phyloP scores from a whole-genome alignment of 2,888 invertebrate species.

The Anagyrus pseudococci region DNA sequence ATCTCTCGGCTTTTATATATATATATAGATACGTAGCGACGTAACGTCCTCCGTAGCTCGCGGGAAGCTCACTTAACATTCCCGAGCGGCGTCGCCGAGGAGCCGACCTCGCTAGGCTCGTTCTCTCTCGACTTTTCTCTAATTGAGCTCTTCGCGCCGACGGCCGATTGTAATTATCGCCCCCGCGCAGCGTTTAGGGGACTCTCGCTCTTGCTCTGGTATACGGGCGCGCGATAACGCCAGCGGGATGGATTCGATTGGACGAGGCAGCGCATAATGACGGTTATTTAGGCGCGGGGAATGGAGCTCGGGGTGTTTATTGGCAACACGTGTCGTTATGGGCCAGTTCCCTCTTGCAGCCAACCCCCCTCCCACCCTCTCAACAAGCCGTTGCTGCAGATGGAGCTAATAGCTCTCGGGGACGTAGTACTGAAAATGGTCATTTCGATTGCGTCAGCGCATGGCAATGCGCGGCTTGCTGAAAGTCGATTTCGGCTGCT shows the following conservation, averaged over 20 bases:
- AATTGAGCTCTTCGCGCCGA: not conserved
- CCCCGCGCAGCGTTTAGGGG: not conserved
- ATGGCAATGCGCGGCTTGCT: too few relatives aligned
- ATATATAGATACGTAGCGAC: not conserved
- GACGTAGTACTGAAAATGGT: not conserved
- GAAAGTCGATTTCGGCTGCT: too few relatives aligned
- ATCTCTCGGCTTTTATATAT: constrained; percentile 9
- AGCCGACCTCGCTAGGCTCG: too few relatives aligned
- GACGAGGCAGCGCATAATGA: not conserved
- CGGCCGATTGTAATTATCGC: not conserved
- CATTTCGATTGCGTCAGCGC: not conserved
- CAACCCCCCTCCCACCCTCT: too few relatives aligned
- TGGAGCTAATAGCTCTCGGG: not conserved
- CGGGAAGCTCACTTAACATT: constrained; percentile 26
- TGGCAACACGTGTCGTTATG: not conserved
- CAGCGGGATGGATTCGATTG: not conserved
- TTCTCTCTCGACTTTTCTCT: too few relatives aligned
- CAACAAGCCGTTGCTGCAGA: too few relatives aligned
- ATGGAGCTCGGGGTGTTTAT: not conserved
- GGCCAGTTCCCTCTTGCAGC: too few relatives aligned
- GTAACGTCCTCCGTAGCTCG: constrained; percentile 2
- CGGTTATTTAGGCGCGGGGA: not conserved
- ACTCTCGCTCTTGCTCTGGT: too few relatives aligned
- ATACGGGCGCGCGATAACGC: not conserved
- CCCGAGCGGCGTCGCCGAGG: too few relatives aligned